Evolutionary conservation across 2,797 vertebrate genomes (phyloP).

Genomic region (Pangasius sanitwongsei): DNA sequence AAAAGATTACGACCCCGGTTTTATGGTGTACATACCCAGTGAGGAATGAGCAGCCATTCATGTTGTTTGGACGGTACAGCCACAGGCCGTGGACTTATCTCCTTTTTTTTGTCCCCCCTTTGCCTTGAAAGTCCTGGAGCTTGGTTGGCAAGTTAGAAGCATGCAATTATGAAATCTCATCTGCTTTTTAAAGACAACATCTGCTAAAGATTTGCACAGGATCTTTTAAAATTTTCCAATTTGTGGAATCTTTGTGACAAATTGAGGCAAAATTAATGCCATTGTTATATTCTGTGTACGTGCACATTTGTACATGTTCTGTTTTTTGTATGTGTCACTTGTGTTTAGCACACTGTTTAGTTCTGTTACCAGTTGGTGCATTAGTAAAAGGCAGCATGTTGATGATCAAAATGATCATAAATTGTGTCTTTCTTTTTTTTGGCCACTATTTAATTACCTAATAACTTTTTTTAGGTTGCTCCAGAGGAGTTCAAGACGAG

Average conservation of each 20-base stretch:
- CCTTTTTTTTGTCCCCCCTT: slow-evolving; percentile 73
- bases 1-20: slow-evolving; percentile 95
- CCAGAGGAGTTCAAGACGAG: slow-evolving; percentile 99
- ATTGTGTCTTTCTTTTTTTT: neutral
- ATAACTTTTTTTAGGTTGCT: slow-evolving; percentile 87
- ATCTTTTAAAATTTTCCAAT: slow-evolving; percentile 29
- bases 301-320: neutral
- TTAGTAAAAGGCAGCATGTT: neutral
- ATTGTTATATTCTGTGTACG: neutral
- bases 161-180: slow-evolving; percentile 71
- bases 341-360: neutral
- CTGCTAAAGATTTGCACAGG: slow-evolving; percentile 65
- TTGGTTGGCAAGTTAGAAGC: slow-evolving; percentile 71
- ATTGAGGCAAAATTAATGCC: neutral
- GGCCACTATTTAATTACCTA: neutral
- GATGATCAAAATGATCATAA: neutral
- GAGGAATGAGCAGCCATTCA: slow-evolving; percentile 88
- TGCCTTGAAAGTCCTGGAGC: slow-evolving; percentile 77
- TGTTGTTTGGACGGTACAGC: slow-evolving; percentile 80
- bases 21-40: slow-evolving; percentile 84
- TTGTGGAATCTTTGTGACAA: slow-evolving; percentile 19
- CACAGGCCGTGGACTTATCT: slow-evolving; percentile 84
- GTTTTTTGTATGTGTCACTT: neutral
- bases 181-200: slow-evolving; percentile 71
- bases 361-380: neutral